These are phyloP conservation scores for Acleris holmiana DNA, from an alignment of 2,888 invertebrate species.

Conservation along the genomic window DNA sequence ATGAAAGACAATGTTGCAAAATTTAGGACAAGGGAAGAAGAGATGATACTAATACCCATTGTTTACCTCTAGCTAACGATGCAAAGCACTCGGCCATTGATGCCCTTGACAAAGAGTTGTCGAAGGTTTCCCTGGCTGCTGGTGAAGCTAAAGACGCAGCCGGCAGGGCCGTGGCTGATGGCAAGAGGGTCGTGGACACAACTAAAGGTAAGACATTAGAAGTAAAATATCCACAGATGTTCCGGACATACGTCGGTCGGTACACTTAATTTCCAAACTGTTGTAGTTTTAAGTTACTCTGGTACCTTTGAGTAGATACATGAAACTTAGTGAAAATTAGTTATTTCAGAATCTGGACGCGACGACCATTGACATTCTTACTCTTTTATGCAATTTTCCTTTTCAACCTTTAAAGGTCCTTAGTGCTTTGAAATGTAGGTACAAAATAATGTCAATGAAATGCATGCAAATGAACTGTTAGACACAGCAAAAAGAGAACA, in stretches of 20 bases:
- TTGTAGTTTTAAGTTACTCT: no score
- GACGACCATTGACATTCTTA: no score
- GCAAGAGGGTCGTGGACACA: constrained; percentile 77
- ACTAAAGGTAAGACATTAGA: constrained; percentile 70
- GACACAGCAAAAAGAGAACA: no score
- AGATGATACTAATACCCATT: constrained; percentile 10
- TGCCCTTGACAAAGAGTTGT: constrained; percentile 79
- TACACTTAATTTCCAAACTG: no score
- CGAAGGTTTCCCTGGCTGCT: constrained; percentile 76
- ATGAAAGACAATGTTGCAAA: no score
- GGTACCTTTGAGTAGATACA: neutral
- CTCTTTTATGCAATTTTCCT: no score
- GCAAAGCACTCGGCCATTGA: constrained; percentile 80
- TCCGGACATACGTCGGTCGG: neutral
- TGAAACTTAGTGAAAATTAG: constrained; percentile 1
- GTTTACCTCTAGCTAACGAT: constrained; percentile 60
- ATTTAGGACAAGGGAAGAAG: no score
- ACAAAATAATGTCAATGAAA: no score
- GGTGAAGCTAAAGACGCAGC: constrained; percentile 77
- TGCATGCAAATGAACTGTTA: no score
- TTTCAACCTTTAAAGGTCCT: no score
- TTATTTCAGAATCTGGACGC: constrained; percentile 7
- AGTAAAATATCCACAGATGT: neutral
- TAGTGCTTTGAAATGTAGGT: no score
- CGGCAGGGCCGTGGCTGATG: constrained; percentile 73